Conservation (phyloP, 2,797 vertebrate species). For the Fratercula arctica region DNA sequence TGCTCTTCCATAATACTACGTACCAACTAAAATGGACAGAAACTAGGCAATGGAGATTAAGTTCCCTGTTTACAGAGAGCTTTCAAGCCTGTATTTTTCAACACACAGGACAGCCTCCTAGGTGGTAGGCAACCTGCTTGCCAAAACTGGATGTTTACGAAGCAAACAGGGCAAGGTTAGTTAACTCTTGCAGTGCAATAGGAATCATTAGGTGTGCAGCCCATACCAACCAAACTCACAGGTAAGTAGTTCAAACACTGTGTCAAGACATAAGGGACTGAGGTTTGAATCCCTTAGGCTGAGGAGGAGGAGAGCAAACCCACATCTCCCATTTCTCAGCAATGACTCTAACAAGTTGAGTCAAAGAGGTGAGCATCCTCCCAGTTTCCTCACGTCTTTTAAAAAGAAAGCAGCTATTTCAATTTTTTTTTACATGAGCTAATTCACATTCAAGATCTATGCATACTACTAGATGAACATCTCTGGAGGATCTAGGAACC, state of each 20-base stretch:
- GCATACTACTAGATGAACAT: neutral
- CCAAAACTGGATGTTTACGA: neutral
- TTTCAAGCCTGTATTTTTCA: neutral
- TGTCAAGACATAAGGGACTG: neutral
- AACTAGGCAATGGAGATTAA: accelerated
- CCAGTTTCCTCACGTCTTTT: neutral
- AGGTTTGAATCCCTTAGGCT: neutral
- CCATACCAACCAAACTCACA: accelerated
- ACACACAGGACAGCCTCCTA: neutral
- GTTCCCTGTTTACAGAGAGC: neutral
- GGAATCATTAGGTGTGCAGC: neutral
- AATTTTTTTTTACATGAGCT: neutral
- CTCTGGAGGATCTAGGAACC: neutral
- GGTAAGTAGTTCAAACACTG: neutral
- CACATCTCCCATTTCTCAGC: neutral
- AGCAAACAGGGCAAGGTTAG: neutral
- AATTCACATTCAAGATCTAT: neutral
- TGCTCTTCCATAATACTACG: neutral
- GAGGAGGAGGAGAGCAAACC: neutral
- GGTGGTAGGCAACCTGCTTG: neutral
- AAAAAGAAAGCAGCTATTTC: neutral
- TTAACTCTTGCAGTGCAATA: neutral
- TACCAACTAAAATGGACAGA: neutral
- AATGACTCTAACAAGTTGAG: neutral
- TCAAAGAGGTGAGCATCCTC: neutral